Evolutionary conservation across 2,888 invertebrate genomes (phyloP).

Genomic region (Harpalus rubripes): DNA sequence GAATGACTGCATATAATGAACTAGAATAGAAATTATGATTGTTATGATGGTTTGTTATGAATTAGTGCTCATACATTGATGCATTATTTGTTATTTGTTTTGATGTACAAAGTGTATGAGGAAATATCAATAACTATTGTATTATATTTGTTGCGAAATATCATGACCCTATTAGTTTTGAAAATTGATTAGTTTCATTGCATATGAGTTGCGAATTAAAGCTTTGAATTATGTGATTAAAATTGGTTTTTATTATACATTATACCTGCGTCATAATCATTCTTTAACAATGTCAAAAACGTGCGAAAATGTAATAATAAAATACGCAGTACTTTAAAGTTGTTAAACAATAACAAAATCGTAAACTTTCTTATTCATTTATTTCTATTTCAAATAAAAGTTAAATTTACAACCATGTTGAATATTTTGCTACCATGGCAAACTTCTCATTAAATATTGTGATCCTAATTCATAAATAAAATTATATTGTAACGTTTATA

Average conservation of each 20-base stretch:
- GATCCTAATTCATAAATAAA: no score
- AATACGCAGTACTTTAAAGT: no score
- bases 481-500: no score
- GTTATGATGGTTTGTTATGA: slow-evolving; percentile 36
- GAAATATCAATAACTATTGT: slow-evolving; percentile 32
- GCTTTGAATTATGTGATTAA: not conserved
- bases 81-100: slow-evolving; percentile 30
- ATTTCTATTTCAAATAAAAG: no score
- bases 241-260: not conserved
- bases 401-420: no score
- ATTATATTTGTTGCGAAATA: not conserved
- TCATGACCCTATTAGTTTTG: not conserved
- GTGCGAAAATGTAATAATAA: no score
- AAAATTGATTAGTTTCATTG: not conserved
- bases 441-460: no score
- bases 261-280: no score
- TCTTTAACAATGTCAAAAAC: no score
- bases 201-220: not conserved
- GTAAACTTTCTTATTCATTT: no score
- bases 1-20: slow-evolving; percentile 50
- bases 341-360: no score
- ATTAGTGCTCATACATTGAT: slow-evolving; percentile 19
- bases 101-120: slow-evolving; percentile 7
- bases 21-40: slow-evolving; percentile 41
- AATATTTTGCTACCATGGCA: no score